Evolutionary conservation across 2,797 vertebrate species (phyloP), one percentile per base, ranked within the genome.

Genomic region (Mallotus villosus): DNA sequence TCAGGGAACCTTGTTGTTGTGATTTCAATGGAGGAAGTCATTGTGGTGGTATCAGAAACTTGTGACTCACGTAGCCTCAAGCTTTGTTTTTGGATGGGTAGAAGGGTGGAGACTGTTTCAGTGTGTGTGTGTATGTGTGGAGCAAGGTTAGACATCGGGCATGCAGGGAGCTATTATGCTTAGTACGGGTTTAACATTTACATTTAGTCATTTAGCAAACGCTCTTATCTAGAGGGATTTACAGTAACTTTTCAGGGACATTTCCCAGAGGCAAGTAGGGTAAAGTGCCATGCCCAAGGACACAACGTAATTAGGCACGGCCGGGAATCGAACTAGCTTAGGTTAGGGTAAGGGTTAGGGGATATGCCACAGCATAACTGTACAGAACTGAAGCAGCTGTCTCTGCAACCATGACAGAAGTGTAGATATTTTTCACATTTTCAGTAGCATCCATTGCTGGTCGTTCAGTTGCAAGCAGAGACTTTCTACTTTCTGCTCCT

Each of bases 31-130:
- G 49, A 55, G 57, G 59, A 63, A 63, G 29, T 53, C 6, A 55
- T 49, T 29, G 49, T 3, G n/a, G 17, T 11, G 53, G 70, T 25
- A 61, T 32, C 27, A 65, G 25, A 77, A 67, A 70, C 41, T 24
- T 27, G 57, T 70, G 71, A 75, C 60, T 81, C 76, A 72, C 21
- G 2, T 2, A 1, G 71, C 63, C 58, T 58, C 21, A 0, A 55
- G 63, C 46, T 72, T 34, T 34, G 32, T 34, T 77, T 74, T 65
- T 69, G 73, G 37, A 53, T 8, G 63, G 22, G 59, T 27, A 12
- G 19, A 27, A 41, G 37, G 21, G 5, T 3, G 2, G 70, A 41
- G 51, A 53, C 51, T 63, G 62, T 63, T 25, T 63, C 5, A 34
- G 29, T 63, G 61, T 63, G 27, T 34, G 60, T 63, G 60, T 63